Base-by-base conservation (phyloP, 1,140 invertebrate species). In the Listronotus oregonensis region DNA sequence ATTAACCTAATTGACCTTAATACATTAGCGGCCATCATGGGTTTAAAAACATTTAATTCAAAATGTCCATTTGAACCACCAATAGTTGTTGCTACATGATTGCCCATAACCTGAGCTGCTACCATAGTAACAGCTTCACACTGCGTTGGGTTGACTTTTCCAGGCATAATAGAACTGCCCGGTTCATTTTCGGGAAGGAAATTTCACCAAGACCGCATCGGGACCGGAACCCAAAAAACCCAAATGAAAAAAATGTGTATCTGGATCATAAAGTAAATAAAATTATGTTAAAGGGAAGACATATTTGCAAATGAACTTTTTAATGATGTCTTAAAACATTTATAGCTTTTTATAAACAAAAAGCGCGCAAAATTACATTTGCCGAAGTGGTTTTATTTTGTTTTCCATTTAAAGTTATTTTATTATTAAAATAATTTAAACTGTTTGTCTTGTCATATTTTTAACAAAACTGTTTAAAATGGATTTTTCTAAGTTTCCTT, bases 11-110 rank as follows among this genome's bases (percentile, higher is more conserved):
- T 92, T 9, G 97, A 99, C 68, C 91, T 83, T 46, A 99, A 82
- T 18, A 98, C 92, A 83, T 99, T 99, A n/a, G 93, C 86, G 6
- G 98, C 94, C 54, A 99, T 98, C 82, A 99, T 85, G 0, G 98
- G 96, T 79, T 99, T 99, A 83, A 98, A 99, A 0, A 99, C 97
- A 80, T 99, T 99, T 6, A 99, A 84, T 81, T 99, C 97, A 82
- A 99, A 99, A 81, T 99, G 97, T 3, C 98, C 98, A 73, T 96
- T 97, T 66, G 91, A 90, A n/a, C 95, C 96, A 43, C 95, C 96
- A 40, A 99, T 77, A 1, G 91, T 92, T 7, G 94, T 90, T 0
- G 39, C 14, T 42, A 42, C 39, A 3, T 42, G 39, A 14, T 42
- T 42, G 39, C 39, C 39, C 39, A 42, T 42, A 11, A 42, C 39